Conservation (phyloP, 2,888 invertebrate genomes). For the Pachliopta kotzebuea region DNA sequence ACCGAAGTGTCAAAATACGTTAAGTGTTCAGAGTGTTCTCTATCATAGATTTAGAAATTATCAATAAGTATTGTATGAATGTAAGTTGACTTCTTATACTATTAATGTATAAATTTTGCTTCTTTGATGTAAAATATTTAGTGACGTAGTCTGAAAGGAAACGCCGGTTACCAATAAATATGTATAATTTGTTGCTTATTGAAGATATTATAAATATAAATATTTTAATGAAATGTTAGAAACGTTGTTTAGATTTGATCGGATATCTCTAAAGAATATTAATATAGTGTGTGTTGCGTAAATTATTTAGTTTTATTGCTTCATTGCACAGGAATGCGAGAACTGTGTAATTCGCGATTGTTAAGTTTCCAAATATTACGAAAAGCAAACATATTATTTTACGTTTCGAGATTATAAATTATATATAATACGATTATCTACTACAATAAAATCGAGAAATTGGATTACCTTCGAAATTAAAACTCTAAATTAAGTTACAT, state of each 20-base stretch:
- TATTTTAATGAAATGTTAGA: slow-evolving; percentile 72
- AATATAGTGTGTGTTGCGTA: slow-evolving; percentile 65
- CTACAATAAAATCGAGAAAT: slow-evolving; percentile 24
- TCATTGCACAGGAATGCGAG: slow-evolving; percentile 37
- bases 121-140: slow-evolving; percentile 72
- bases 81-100: slow-evolving; percentile 65
- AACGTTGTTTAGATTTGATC: slow-evolving; percentile 66
- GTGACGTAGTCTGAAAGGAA: slow-evolving; percentile 78
- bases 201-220: slow-evolving; percentile 71
- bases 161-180: slow-evolving; percentile 80
- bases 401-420: slow-evolving; percentile 62
- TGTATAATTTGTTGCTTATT: slow-evolving; percentile 79
- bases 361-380: slow-evolving; percentile 75
- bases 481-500: slow-evolving; percentile 68
- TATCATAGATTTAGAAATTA: slow-evolving; percentile 55
- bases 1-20: slow-evolving; percentile 46
- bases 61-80: slow-evolving; percentile 57
- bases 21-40: slow-evolving; percentile 75
- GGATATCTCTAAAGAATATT: slow-evolving; percentile 55
- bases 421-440: slow-evolving; percentile 40
- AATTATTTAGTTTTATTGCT: slow-evolving; percentile 65
- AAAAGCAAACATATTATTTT: slow-evolving; percentile 56
- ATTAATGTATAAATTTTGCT: slow-evolving; percentile 71
- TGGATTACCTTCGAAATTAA: slow-evolving; percentile 49
- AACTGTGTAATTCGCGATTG: slow-evolving; percentile 45